These are phyloP conservation scores for Antechinus stuartii DNA, from an alignment of 2,113 vertebrate genomes.

Conservation along the genomic window DNA sequence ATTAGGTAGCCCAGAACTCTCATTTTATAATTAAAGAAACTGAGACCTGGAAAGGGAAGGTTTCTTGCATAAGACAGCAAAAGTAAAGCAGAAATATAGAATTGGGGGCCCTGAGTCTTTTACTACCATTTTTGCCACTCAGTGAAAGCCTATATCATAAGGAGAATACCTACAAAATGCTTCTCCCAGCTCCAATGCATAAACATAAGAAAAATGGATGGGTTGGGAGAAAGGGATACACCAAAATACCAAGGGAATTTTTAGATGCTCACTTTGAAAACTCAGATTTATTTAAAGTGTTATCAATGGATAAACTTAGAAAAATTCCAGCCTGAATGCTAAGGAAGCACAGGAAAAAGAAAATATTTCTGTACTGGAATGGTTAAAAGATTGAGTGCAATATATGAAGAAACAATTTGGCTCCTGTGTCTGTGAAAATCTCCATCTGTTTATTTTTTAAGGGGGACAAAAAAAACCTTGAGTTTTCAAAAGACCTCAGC, in stretches of 20 bases:
- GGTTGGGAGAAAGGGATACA: not conserved
- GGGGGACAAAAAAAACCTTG: not conserved
- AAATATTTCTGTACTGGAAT: not conserved
- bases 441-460: not conserved
- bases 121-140: not conserved
- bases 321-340: not conserved
- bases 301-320: not conserved
- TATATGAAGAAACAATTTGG: not conserved
- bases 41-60: not conserved
- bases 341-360: not conserved
- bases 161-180: not conserved
- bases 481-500: not conserved
- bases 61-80: not conserved
- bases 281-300: not conserved
- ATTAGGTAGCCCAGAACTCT: not conserved
- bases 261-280: constrained; percentile 1
- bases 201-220: not conserved
- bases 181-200: not conserved
- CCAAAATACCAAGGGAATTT: not conserved
- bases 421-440: not conserved
- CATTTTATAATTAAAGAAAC: not conserved
- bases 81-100: not conserved
- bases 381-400: not conserved
- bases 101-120: not conserved
- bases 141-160: not conserved